Evolutionary conservation across 2,888 invertebrate species (phyloP).

Genomic region (Pediacus dermestoides): DNA sequence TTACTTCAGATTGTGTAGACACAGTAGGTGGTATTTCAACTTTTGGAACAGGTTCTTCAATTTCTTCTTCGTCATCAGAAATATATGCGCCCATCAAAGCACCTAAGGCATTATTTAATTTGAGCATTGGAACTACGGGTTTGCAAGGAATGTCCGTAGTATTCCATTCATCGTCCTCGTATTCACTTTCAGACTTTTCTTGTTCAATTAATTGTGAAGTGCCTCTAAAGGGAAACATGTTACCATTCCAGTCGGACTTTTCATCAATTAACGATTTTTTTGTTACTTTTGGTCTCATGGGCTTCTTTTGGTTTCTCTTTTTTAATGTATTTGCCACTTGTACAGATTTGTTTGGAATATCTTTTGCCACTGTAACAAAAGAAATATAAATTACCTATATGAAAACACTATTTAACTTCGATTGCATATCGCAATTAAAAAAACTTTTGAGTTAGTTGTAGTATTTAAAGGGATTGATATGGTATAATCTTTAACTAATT

Average conservation of each 20-base stretch:
- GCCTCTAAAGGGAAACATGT: conserved; percentile 46
- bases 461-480: too few relatives aligned
- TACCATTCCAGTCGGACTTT: conserved; percentile 45
- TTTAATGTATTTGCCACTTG: not conserved
- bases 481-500: too few relatives aligned
- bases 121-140: conserved; percentile 18
- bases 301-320: conserved; percentile 5
- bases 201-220: conserved; percentile 36
- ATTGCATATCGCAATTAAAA: too few relatives aligned
- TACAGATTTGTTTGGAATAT: conserved; percentile 19
- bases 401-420: too few relatives aligned
- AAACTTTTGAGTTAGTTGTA: too few relatives aligned
- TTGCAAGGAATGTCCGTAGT: conserved; percentile 2
- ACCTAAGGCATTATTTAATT: conserved; percentile 55
- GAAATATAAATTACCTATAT: too few relatives aligned
- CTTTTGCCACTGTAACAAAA: conserved; percentile 6
- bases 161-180: conserved; percentile 45
- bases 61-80: conserved; percentile 50
- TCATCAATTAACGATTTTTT: conserved; percentile 40
- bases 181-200: conserved; percentile 27
- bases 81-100: conserved; percentile 58
- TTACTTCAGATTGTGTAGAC: not conserved
- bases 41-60: not conserved
- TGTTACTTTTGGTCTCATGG: conserved; percentile 4
- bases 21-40: conserved; percentile 2